Conservation (phyloP, 2,888 invertebrate species). For the Pristionchus maxplancki region DNA sequence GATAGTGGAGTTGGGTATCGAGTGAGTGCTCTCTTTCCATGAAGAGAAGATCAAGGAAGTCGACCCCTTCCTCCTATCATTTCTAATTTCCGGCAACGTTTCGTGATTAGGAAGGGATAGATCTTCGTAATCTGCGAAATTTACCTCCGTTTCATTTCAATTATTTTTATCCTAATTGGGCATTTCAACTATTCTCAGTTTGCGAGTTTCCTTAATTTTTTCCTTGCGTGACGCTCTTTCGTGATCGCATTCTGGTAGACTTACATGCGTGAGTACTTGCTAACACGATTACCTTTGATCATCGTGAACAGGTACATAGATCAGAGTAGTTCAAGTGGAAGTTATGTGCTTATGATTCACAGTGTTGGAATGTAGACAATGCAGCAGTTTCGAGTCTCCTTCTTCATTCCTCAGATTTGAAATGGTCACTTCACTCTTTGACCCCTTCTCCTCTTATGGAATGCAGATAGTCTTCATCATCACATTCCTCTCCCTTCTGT, state of each 20-base stretch:
- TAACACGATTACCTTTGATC: constrained; percentile 12
- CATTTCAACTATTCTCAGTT: not conserved
- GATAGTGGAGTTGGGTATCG: not conserved
- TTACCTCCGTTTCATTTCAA: not conserved
- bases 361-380: not conserved
- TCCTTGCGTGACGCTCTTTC: too few species aligned
- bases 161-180: not conserved
- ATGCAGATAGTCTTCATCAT: not conserved
- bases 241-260: not conserved
- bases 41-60: not conserved
- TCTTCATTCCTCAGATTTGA: not conserved
- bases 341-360: constrained; percentile 27
- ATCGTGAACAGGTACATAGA: not conserved
- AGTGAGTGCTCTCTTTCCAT: constrained; percentile 4
- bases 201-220: not conserved
- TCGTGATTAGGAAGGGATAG: not conserved
- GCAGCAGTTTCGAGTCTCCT: not conserved
- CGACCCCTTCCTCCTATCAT: not conserved
- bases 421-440: constrained; percentile 19
- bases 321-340: not conserved
- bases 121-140: not conserved
- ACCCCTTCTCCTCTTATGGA: not conserved
- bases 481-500: not conserved
- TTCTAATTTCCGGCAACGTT: not conserved
- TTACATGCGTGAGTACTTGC: not conserved